Conservation (phyloP, 2,888 invertebrate species). For the Bembecia ichneumoniformis region DNA sequence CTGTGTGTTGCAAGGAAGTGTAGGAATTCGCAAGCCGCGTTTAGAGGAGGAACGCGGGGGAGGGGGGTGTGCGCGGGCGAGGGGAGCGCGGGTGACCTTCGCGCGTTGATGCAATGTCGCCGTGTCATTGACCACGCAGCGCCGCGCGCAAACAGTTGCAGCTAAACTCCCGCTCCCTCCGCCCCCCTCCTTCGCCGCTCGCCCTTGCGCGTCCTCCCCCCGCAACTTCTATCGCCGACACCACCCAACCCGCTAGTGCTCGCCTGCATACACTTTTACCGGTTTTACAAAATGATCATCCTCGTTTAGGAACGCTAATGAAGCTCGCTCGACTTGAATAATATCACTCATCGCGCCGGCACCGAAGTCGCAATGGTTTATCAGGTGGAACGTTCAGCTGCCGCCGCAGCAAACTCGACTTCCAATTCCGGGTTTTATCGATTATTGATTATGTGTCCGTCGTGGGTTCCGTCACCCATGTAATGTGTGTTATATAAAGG, state of each 20-base stretch:
- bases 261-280: not conserved
- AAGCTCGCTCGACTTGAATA: not conserved
- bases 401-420: too few relatives aligned
- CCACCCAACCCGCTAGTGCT: not conserved
- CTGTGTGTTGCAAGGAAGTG: conserved; percentile 43
- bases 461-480: too few relatives aligned
- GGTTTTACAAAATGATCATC: not conserved
- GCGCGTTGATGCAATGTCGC: conserved; percentile 71
- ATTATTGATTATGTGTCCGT: too few relatives aligned
- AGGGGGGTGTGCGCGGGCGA: conserved; percentile 19
- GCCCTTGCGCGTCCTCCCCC: conserved; percentile 22
- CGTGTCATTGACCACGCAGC: conserved; percentile 64
- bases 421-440: too few relatives aligned
- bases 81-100: conserved; percentile 52
- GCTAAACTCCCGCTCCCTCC: conserved; percentile 25
- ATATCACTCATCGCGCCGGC: too few relatives aligned
- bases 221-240: conserved; percentile 9
- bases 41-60: conserved; percentile 21
- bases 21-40: conserved; percentile 39
- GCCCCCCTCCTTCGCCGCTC: conserved; percentile 17
- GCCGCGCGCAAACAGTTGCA: conserved; percentile 40
- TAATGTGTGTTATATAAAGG: too few relatives aligned
- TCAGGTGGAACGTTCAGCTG: too few relatives aligned
- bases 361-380: too few relatives aligned
- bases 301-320: not conserved